These are phyloP conservation scores for Anguilla anguilla DNA, from an alignment of 2,797 vertebrate species.

Conservation along the genomic window DNA sequence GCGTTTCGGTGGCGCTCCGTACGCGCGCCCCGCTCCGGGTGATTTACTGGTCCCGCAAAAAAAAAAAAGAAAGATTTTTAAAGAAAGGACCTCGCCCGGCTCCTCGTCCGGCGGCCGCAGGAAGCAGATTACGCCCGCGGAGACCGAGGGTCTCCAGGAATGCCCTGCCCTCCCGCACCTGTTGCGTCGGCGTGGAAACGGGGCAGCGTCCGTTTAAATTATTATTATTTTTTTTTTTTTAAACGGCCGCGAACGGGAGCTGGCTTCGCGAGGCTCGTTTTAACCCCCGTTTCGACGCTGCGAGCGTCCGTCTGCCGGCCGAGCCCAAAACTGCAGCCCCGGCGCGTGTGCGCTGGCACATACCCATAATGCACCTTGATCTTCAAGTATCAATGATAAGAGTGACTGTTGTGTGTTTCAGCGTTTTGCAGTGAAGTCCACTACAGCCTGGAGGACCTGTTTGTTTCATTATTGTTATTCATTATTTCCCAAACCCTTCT, in stretches of 20 bases:
- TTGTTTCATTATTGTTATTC: not conserved
- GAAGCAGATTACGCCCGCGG: constrained; percentile 69
- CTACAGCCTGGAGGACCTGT: no score
- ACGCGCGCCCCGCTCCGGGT: constrained; percentile 53
- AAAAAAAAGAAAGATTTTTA: no score
- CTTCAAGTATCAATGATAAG: not conserved
- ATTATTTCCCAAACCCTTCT: not conserved
- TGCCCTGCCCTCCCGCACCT: constrained; percentile 72
- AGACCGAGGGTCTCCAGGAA: constrained; percentile 64
- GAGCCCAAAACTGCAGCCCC: not conserved
- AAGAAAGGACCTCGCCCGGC: constrained; percentile 45
- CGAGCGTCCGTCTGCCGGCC: not conserved
- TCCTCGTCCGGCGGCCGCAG: constrained; percentile 57
- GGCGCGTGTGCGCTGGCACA: no score
- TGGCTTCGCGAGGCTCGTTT: not conserved
- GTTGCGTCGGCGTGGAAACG: constrained; percentile 76
- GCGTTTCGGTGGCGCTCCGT: constrained; percentile 68
- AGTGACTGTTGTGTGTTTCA: not conserved
- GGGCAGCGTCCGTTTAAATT: not conserved
- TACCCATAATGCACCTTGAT: not conserved
- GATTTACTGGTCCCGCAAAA: constrained; percentile 66
- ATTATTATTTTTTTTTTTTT: no score
- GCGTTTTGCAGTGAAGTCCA: not conserved
- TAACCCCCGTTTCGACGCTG: not conserved
- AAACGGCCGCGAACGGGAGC: not conserved